Evolutionary conservation across 2,113 vertebrate species (phyloP).

Genomic region (Urocitellus parryii): DNA sequence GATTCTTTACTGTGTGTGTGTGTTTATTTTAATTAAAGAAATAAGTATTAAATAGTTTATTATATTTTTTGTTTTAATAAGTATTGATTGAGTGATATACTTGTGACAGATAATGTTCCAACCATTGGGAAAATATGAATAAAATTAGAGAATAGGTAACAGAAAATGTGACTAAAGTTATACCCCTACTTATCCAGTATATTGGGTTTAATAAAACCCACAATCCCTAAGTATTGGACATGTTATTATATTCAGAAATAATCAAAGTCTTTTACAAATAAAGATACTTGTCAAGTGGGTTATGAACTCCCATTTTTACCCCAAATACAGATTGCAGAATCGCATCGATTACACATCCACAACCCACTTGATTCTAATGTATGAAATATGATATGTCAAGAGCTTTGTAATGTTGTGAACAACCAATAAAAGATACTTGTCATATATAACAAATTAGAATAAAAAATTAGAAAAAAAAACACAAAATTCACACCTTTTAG

Average conservation of each 20-base stretch:
- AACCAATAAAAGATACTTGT: slow-evolving; percentile 3
- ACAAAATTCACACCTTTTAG: too few relatives aligned
- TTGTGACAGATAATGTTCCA: neutral
- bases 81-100: neutral
- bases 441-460: too few relatives aligned
- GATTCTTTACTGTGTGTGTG: neutral
- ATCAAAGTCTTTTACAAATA: neutral
- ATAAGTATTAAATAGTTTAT: neutral
- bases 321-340: too few relatives aligned
- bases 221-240: neutral
- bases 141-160: neutral
- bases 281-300: neutral
- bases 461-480: too few relatives aligned
- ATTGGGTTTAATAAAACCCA: neutral
- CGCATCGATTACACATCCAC: too few relatives aligned
- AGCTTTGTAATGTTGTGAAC: too few relatives aligned
- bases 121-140: neutral
- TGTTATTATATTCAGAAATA: neutral
- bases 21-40: neutral
- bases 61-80: neutral
- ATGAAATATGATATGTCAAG: too few relatives aligned
- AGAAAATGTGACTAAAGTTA: neutral
- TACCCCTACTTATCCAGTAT: neutral
- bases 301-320: too few relatives aligned
- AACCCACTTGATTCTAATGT: too few relatives aligned